Base-by-base conservation (phyloP, 2,888 invertebrate genomes). In the Psylliodes chrysocephalus region DNA sequence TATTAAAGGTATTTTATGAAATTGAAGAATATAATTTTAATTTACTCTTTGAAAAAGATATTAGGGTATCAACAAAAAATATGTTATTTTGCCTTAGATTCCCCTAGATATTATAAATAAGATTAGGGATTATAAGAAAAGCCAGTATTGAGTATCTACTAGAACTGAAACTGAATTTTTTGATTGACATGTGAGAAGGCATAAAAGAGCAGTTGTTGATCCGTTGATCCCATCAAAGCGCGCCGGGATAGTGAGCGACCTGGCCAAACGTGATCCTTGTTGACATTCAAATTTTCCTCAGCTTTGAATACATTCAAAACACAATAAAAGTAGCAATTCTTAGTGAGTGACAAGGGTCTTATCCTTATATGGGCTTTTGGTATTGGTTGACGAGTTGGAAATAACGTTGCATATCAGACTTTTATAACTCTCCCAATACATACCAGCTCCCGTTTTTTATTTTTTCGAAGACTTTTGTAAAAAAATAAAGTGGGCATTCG, bases 201-300 rank as follows among this genome's bases (percentile, higher is more conserved):
- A 68, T 60, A 49, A 67, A 73, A 76, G 77, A 79, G 77, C 78
- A 79, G 72, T 63, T 74, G 73, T 74, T 78, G 77, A 76, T 63
- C 70, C 69, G 73, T 72, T 78, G 77, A 76, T 63, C 70, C 69
- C 67, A 69, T 70, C 72, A 64, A 68, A 59, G 49, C 38, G 49
- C 12, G 28, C 14, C 49, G 49, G 14, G 17, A 49, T 49, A 18
- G 49, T 59, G 49, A 68, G 64, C 68, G 73, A 69, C 70, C 73
- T 74, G 75, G 75, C 77, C 75, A 75, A 73, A 73, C 79, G 81
- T 82, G 82, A 83, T 83, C 83, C 82, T 68, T 72, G 80, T 81
- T 82, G 83, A 82, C 83, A 83, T 83, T 82, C 81, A 82, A 82
- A 83, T 82, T 83, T 83, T 79, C 78, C 75, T 73, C 75, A 73